Conservation (phyloP, 2,113 vertebrate species). For the Oncorhynchus keta region DNA sequence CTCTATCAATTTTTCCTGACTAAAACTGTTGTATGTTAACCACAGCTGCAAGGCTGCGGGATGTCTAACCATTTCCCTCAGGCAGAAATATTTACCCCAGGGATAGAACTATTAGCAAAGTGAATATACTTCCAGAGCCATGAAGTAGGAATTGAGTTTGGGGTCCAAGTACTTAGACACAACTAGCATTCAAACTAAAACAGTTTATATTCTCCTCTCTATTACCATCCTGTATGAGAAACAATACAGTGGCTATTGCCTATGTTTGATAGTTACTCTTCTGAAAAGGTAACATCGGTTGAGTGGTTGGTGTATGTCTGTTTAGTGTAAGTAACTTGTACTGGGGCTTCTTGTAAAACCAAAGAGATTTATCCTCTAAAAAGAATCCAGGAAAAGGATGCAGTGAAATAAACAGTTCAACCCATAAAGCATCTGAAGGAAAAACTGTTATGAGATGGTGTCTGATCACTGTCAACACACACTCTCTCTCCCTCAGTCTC, state of each 20-base stretch:
- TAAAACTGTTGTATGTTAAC: slow-evolving; percentile 12
- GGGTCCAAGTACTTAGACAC: not conserved
- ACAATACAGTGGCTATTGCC: not conserved
- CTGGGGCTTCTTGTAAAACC: not conserved
- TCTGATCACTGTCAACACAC: not conserved
- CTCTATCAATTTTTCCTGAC: not conserved
- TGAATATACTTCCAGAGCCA: not conserved
- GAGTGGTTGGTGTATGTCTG: slow-evolving; percentile 13
- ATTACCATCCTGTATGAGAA: not conserved
- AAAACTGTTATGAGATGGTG: slow-evolving; percentile 31
- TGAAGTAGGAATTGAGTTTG: not conserved
- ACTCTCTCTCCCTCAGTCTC: not conserved
- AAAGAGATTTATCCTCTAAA: not conserved
- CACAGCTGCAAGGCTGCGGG: slow-evolving; percentile 21
- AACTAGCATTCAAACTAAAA: not conserved
- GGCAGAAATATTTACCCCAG: slow-evolving; percentile 1
- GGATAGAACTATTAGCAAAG: slow-evolving; percentile 4
- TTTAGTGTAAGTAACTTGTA: slow-evolving; percentile 7
- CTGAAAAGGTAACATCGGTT: not conserved
- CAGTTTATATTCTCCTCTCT: not conserved
- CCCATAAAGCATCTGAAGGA: slow-evolving; percentile 6
- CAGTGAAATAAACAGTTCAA: slow-evolving; percentile 3
- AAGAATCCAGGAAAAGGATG: not conserved
- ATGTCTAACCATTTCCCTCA: not conserved
- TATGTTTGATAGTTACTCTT: not conserved